Conservation (phyloP, 92 coral and sea anemone species). For the Pocillopora grandis region DNA sequence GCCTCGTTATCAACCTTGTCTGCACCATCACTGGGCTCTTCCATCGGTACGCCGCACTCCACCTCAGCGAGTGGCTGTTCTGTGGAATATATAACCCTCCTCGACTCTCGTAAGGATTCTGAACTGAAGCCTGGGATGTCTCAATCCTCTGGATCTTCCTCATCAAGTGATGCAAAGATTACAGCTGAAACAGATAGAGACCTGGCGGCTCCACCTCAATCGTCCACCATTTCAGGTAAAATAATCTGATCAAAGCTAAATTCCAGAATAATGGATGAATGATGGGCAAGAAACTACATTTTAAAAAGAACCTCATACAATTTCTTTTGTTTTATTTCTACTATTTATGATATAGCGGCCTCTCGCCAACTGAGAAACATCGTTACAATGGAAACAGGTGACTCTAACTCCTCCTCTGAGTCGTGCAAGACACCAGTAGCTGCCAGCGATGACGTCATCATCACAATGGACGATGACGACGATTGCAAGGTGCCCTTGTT, state of each 20-base stretch:
- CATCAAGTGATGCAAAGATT: not conserved
- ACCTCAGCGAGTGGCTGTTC: not conserved
- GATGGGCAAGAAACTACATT: too few species aligned
- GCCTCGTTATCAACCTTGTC: conserved; percentile 1
- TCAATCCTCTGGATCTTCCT: too few species aligned
- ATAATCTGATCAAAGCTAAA: not conserved
- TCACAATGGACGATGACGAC: conserved; percentile 20
- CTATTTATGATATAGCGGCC: too few species aligned
- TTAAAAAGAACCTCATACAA: too few species aligned
- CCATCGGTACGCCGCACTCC: conserved; percentile 29
- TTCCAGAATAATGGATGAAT: too few species aligned
- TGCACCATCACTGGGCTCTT: not conserved
- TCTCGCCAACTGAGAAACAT: not conserved
- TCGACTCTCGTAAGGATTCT: not conserved
- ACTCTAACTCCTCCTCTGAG: conserved; percentile 21
- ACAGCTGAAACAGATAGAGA: too few species aligned
- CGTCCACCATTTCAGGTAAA: not conserved
- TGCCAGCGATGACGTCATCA: conserved; percentile 8
- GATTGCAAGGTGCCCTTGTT: conserved; percentile 12
- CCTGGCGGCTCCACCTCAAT: not conserved
- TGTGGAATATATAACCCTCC: not conserved
- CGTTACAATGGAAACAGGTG: conserved; percentile 1
- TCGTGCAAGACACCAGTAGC: conserved; percentile 35
- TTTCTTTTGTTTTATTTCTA: too few species aligned
- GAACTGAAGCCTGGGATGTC: too few species aligned